Evolutionary conservation across 2,888 invertebrate genomes (phyloP).

Genomic region (Periphyllus acericola): DNA sequence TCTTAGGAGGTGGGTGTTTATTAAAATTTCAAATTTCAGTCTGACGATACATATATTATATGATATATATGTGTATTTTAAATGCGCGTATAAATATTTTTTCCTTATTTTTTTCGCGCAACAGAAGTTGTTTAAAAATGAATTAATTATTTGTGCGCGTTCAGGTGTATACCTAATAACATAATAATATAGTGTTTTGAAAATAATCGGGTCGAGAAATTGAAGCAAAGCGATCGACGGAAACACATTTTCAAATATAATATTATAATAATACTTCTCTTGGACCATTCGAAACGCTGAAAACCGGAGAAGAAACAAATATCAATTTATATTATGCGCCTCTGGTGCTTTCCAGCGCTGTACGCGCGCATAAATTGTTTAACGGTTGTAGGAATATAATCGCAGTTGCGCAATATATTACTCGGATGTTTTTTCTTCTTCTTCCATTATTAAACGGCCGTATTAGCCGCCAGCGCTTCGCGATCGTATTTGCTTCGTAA

Average conservation of each 20-base stretch:
- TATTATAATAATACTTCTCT: not conserved
- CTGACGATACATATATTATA: not conserved
- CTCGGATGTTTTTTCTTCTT: not conserved
- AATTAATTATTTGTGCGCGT: not conserved
- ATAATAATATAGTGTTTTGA: not conserved
- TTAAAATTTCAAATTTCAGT: not conserved
- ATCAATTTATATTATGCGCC: slow-evolving; percentile 25
- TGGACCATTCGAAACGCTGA: not conserved
- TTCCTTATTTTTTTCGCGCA: not conserved
- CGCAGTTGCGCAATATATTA: slow-evolving; percentile 24
- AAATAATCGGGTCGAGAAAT: not conserved
- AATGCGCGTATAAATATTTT: too few species aligned
- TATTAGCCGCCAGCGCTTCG: not conserved
- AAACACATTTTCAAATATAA: not conserved
- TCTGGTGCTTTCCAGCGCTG: not conserved
- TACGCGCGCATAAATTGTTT: not conserved
- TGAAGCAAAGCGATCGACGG: not conserved
- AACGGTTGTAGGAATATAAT: slow-evolving; percentile 7
- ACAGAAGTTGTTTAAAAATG: not conserved
- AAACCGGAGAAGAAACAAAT: not conserved
- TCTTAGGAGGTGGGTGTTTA: not conserved
- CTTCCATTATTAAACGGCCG: slow-evolving; percentile 29
- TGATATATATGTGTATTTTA: too few species aligned
- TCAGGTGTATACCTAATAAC: too few species aligned
- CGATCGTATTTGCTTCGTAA: not conserved